These are phyloP conservation scores for Vanacampus margaritifer DNA, from an alignment of 2,113 vertebrate species.

Conservation along the genomic window DNA sequence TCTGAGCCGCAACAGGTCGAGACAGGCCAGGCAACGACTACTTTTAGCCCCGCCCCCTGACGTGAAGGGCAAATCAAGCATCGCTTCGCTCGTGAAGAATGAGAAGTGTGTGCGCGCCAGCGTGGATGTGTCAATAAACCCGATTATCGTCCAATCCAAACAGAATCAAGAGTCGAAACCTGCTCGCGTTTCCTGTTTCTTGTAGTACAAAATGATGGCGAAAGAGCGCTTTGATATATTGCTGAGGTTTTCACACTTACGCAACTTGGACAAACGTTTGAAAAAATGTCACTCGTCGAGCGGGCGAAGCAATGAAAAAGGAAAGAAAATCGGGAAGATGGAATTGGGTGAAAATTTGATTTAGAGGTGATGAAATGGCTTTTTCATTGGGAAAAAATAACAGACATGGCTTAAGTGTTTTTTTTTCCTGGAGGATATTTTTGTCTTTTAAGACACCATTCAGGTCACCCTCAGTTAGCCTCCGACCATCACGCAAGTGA, in stretches of 20 bases:
- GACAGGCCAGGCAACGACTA: constrained; percentile 15
- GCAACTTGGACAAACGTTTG: not conserved
- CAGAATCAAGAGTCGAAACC: constrained; percentile 37
- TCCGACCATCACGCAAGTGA: constrained; percentile 19
- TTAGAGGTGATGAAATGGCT: constrained; percentile 15
- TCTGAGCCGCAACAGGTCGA: constrained; percentile 12
- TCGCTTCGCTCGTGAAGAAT: constrained; percentile 14
- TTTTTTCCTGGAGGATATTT: constrained; percentile 52
- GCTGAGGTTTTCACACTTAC: not conserved
- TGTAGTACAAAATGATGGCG: not conserved
- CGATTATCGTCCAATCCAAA: constrained; percentile 43
- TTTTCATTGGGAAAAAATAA: constrained; percentile 26
- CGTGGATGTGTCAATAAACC: constrained; percentile 18
- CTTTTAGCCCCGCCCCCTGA: not conserved
- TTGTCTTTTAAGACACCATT: constrained; percentile 35
- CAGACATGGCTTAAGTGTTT: constrained; percentile 27
- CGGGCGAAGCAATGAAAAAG: not conserved
- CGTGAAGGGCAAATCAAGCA: constrained; percentile 20
- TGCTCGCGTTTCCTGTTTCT: constrained; percentile 33
- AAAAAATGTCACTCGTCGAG: not conserved
- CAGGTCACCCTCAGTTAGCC: constrained; percentile 24
- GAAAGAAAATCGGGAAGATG: not conserved
- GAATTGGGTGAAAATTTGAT: constrained; percentile 15
- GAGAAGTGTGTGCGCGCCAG: constrained; percentile 6
- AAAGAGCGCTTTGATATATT: not conserved